Evolutionary conservation across 92 coral and sea anemone species (phyloP), one percentile per base, ranked within the genome.

Genomic region (Actinostola sp.): DNA sequence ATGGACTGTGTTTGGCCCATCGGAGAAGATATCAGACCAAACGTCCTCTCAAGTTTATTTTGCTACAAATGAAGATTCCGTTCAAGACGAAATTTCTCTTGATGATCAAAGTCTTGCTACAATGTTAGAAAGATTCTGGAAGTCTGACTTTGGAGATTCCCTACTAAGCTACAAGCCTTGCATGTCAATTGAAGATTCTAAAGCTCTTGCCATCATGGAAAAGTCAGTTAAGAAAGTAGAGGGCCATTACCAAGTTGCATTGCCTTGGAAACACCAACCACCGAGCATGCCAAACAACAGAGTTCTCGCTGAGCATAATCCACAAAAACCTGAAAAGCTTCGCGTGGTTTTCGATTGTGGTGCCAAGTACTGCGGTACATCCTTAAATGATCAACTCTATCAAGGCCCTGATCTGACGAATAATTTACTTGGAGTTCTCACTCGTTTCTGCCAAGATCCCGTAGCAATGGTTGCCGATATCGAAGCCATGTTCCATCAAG

Each of bases 1-100:
- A 0, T 73, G 80, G 80, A 25, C 80, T 1, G 43, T 73, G 15
- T 0, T 60, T 6, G 80, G 80, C 15, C 80, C 80, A 31, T 20
- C 6, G 5, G 6, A 29, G 2, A 10, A 17, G 8, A 10, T 5
- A 29, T 4, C 3, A 8, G 61, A 59, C 3, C 41, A 59, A 10
- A 59, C 2, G 65, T 28, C 41, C 16, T 59, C 29, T 19, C 27
- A 59, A 4, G 25, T 59, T 28, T n/a, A n/a, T n/a, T n/a, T n/a
- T n/a, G n/a, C n/a, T n/a, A n/a, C n/a, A n/a, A n/a, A n/a, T n/a
- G n/a, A n/a, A n/a, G n/a, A n/a, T n/a, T n/a, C n/a, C n/a, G n/a
- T n/a, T n/a, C n/a, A n/a, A n/a, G 4, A 59, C 65, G 65, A 39
- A 39, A 59, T 19, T 3, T 28, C 41, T 41, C 8, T 59, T 10